phyloP scores from a whole-genome alignment of 2,113 vertebrate species.

The Percina caprodes region DNA sequence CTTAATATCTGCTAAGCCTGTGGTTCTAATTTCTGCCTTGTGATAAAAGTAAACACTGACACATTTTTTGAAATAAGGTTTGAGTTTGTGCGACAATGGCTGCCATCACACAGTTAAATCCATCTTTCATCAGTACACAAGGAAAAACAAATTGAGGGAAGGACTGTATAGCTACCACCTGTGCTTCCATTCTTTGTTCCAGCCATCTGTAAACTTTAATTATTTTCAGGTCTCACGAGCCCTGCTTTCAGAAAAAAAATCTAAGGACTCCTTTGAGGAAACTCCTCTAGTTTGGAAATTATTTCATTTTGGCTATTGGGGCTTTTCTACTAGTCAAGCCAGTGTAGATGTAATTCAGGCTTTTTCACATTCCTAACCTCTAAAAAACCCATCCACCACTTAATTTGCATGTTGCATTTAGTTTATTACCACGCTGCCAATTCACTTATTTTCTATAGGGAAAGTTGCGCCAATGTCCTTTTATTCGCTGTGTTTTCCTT shows the following conservation, averaged over 20 bases:
- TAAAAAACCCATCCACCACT: constrained; percentile 51
- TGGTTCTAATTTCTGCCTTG: constrained; percentile 35
- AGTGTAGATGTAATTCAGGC: constrained; percentile 35
- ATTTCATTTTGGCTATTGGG: constrained; percentile 72
- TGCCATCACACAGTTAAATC: constrained; percentile 50
- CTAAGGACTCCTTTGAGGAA: constrained; percentile 52
- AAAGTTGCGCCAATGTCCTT: neutral
- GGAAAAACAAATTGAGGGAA: constrained; percentile 42
- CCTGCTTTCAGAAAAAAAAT: constrained; percentile 34
- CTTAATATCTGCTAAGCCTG: neutral
- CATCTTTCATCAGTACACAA: constrained; percentile 19
- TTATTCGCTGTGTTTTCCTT: neutral
- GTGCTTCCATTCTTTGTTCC: constrained; percentile 71
- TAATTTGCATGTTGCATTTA: constrained; percentile 27
- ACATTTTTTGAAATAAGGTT: constrained; percentile 40
- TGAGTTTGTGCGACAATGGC: constrained; percentile 45
- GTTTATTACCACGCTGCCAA: neutral
- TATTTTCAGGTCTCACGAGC: constrained; percentile 66
- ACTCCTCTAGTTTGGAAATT: constrained; percentile 73
- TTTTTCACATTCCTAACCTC: constrained; percentile 63
- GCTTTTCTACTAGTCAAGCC: constrained; percentile 55
- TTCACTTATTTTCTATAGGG: neutral
- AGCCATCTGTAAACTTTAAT: constrained; percentile 70
- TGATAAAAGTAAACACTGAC: constrained; percentile 47
- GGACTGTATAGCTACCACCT: constrained; percentile 74